Evolutionary conservation across 2,113 vertebrate species (phyloP).

Genomic region (Antechinus flavipes): DNA sequence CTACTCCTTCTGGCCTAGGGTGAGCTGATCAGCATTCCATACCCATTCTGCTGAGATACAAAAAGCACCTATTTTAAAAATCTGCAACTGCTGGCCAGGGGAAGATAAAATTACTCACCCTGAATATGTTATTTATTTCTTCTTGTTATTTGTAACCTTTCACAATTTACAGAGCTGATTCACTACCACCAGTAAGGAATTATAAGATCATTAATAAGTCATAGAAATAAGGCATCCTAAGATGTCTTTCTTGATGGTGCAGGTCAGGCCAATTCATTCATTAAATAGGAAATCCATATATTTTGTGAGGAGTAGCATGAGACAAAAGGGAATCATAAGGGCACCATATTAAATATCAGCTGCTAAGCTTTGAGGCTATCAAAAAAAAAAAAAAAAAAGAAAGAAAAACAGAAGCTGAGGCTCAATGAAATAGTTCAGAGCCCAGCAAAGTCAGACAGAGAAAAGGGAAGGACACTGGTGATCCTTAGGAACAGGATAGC

Average conservation of each 20-base stretch:
- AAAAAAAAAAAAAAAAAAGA: not conserved
- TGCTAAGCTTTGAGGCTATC: not conserved
- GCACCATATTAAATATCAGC: not conserved
- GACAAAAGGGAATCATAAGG: not conserved
- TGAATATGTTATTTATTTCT: slow-evolving; percentile 9
- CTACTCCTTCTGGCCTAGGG: not conserved
- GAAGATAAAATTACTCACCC: not conserved
- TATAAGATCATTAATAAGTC: slow-evolving; percentile 1
- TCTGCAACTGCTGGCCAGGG: slow-evolving; percentile 5
- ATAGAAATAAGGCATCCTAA: not conserved
- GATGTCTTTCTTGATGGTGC: not conserved
- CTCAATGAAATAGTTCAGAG: not conserved
- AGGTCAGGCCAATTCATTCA: not conserved
- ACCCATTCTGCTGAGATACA: not conserved
- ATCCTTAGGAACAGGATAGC: not conserved
- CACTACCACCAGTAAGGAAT: not conserved
- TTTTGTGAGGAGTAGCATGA: not conserved
- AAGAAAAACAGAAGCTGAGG: not conserved
- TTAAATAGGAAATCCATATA: not conserved
- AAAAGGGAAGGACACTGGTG: not conserved
- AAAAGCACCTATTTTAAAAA: not conserved
- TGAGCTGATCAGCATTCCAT: not conserved
- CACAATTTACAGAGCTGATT: not conserved
- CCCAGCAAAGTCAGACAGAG: not conserved
- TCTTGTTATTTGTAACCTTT: not conserved